Evolutionary conservation across 2,888 invertebrate genomes (phyloP), one percentile per base, ranked within the genome.

Genomic region (Plagodis pulveraria): DNA sequence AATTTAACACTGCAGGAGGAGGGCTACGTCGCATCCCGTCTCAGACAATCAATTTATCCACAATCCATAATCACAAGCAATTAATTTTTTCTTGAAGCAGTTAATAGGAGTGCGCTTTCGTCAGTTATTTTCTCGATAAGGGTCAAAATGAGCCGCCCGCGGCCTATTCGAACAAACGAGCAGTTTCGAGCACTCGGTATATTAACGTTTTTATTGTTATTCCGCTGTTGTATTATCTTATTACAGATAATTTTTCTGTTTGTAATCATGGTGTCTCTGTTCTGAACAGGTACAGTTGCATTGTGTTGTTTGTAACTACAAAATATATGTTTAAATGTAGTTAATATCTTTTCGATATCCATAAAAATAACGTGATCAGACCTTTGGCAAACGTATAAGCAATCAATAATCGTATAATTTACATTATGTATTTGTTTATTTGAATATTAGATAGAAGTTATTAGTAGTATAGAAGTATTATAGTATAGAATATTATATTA

Each of bases 61-160:
- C 84, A 81, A 85, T 87, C 84, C 85, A 86, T 90, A 89, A 89
- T 88, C 86, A 87, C 81, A 69, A 83, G 86, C 84, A 87, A 86
- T 89, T 87, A 87, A 78, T 88, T 88, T 88, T 87, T 89, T 86
- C 84, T 83, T 71, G 74, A 71, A 66, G 75, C 80, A 81, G 74
- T 79, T 86, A 87, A 87, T 86, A 84, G 81, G 84, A 78, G 76
- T 82, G 74, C 78, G 83, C 84, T 88, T 88, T 89, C 83, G 84
- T 85, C 81, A 79, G 84, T 86, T 84, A 86, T 89, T 88, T 88
- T 89, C 86, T 87, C 83, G 86, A 87, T 89, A 89, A 88, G 87
- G 86, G 86, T 86, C 87, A 86, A 88, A 87, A 86, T 86, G 85
- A 84, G 76, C 77, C 73, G 88, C 87, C 86, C 71, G 87, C 83